Conservation (phyloP, 2,888 invertebrate genomes). For the Drosophila rubida region DNA sequence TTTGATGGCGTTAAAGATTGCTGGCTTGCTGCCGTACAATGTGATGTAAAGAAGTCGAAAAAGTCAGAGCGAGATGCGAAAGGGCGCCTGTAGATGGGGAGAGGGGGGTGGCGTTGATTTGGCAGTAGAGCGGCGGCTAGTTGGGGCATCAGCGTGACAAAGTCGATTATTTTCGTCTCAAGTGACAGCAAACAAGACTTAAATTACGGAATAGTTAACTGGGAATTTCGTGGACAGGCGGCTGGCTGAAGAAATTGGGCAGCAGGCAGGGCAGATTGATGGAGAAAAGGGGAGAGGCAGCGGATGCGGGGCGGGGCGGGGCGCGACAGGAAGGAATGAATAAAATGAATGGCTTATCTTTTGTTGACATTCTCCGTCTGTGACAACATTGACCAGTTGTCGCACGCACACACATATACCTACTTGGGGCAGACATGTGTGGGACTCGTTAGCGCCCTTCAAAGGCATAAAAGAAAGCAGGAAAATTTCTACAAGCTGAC, state of each 20-base stretch:
- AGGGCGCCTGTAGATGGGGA: background rate
- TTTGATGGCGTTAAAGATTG: constrained; percentile 38
- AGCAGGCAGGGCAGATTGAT: constrained; percentile 3
- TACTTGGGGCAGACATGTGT: constrained; percentile 4
- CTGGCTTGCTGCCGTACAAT: constrained; percentile 9
- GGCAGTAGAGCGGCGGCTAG: constrained; percentile 6
- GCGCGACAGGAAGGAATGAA: constrained; percentile 66
- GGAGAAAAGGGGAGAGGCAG: background rate
- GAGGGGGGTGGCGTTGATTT: no score
- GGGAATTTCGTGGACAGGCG: constrained; percentile 16
- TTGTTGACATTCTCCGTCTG: constrained; percentile 79
- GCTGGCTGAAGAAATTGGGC: constrained; percentile 12
- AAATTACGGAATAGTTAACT: constrained; percentile 79
- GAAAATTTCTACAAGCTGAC: constrained; percentile 68
- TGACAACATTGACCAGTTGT: constrained; percentile 80
- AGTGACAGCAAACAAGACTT: constrained; percentile 79
- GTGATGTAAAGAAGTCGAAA: background rate
- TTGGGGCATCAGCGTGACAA: constrained; percentile 62
- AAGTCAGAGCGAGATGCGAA: background rate
- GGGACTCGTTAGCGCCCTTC: constrained; percentile 63
- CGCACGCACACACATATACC: constrained; percentile 36
- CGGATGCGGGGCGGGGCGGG: no score
- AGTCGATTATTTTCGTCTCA: constrained; percentile 79
- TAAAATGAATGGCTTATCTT: constrained; percentile 81
- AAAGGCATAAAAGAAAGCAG: constrained; percentile 38